Evolutionary conservation across 2,888 invertebrate species (phyloP), one percentile per base, ranked within the genome.

Genomic region (Drosophila colorata): DNA sequence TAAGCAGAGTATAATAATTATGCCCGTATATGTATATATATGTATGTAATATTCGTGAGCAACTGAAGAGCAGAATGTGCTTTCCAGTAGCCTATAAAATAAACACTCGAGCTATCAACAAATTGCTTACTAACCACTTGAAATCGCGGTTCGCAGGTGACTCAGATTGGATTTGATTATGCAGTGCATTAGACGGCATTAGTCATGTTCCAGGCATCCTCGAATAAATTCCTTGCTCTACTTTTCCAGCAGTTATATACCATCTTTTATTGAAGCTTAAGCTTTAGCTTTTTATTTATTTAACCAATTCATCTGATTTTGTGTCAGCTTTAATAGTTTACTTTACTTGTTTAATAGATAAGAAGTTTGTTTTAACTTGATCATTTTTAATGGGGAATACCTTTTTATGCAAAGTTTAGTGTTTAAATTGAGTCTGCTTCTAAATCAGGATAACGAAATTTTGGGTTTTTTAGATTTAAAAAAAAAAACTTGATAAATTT

Each of bases 121-220:
- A 58, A 41, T 57, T 23, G 4, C 3, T 33, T 3, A 2, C 9
- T 4, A 33, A 3, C 40, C 16, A 51, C 57, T 49, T 41, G 23
- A 33, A 31, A 9, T 25, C 7, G 23, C 28, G 0, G 0, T 8
- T 31, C 8, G 1, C 4, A 14, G 2, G 31, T 41, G 33, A 52
- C 16, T 51, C 51, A 51, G n/a, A 14, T 0, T 23, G 11, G 9
- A 35, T 48, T 4, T 5, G 7, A 23, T 25, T 11, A n/a, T 1
- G 2, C 4, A 11, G 13, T 0, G 7, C 9, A 13, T 16, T 1
- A 7, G 6, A 14, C 23, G 3, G 14, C 2, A 23, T 48, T 13
- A 49, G 35, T 49, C 49, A 49, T 16, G 14, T 16, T 31, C 46
- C 11, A 3, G 16, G 46, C 14, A 28, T 28, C 28, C 44, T 44